phyloP scores from a whole-genome alignment of 2,797 vertebrate species.

The Jordanella pulchra region DNA sequence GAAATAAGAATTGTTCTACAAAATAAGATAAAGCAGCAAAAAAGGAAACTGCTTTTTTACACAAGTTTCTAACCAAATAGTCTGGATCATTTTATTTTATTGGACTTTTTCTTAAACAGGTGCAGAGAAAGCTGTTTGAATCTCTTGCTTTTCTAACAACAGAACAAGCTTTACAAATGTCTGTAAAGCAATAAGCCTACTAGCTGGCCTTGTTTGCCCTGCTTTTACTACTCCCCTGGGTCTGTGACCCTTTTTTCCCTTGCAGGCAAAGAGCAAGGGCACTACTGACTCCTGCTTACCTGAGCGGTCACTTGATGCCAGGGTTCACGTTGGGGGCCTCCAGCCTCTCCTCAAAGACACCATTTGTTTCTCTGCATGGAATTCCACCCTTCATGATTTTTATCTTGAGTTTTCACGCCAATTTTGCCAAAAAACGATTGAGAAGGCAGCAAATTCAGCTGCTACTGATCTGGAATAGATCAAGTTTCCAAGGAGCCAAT shows the following conservation, averaged over 20 bases:
- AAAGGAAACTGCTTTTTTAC: slow-evolving; percentile 13
- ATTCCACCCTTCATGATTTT: slow-evolving; percentile 71
- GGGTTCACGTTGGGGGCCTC: slow-evolving; percentile 63
- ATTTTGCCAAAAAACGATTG: slow-evolving; percentile 77
- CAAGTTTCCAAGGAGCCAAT: slow-evolving; percentile 72
- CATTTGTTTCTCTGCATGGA: slow-evolving; percentile 72
- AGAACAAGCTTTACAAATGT: slow-evolving; percentile 39
- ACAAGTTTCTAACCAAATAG: slow-evolving; percentile 40
- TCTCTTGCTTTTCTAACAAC: slow-evolving; percentile 53
- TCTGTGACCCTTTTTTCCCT: slow-evolving; percentile 66
- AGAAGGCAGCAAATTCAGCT: slow-evolving; percentile 77
- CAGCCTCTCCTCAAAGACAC: slow-evolving; percentile 64
- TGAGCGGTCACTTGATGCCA: slow-evolving; percentile 71
- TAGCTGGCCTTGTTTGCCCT: slow-evolving; percentile 55
- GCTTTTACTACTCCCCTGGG: slow-evolving; percentile 69
- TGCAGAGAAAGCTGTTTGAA: slow-evolving; percentile 53
- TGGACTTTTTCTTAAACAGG: slow-evolving; percentile 71
- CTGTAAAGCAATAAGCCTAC: slow-evolving; percentile 45
- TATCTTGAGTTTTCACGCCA: slow-evolving; percentile 80
- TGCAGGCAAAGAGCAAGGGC: slow-evolving; percentile 47
- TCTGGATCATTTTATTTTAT: slow-evolving; percentile 71
- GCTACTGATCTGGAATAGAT: slow-evolving; percentile 83
- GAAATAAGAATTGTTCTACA: neutral
- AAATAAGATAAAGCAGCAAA: neutral
- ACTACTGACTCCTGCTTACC: slow-evolving; percentile 68